phyloP scores from a whole-genome alignment of 2,113 vertebrate species.

The Lophura nycthemera region DNA sequence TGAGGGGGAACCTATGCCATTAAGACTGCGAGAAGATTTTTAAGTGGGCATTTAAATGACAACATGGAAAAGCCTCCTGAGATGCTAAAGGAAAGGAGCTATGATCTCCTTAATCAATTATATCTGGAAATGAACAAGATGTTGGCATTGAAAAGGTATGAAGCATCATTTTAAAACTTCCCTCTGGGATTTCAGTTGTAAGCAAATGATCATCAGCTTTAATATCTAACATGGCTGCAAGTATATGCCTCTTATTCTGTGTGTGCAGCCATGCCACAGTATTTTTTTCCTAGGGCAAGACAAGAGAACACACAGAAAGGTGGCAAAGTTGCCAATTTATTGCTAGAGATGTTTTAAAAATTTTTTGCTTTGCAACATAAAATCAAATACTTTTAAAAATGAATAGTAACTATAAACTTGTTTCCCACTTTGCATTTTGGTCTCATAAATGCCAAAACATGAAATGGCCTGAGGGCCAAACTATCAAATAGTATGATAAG shows the following conservation, averaged over 20 bases:
- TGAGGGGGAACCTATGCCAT: background rate
- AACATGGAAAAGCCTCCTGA: background rate
- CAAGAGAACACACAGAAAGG: background rate
- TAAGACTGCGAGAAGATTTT: background rate
- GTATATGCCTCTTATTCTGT: background rate
- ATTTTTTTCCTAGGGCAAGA: background rate
- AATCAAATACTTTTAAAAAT: background rate
- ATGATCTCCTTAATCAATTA: background rate
- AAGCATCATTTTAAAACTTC: background rate
- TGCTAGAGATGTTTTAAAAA: background rate
- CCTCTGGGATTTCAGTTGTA: background rate
- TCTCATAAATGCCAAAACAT: background rate
- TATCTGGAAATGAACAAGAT: background rate
- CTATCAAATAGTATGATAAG: background rate
- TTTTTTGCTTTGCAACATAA: background rate
- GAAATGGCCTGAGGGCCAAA: background rate
- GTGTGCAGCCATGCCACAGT: background rate
- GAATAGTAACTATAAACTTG: background rate
- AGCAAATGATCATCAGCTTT: background rate
- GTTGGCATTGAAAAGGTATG: background rate
- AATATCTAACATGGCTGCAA: background rate
- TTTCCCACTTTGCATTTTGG: background rate
- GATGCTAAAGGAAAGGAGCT: background rate
- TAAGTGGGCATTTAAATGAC: background rate
- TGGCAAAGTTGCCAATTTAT: background rate